Evolutionary conservation across 2,113 vertebrate genomes (phyloP).

Genomic region (Danio rerio): DNA sequence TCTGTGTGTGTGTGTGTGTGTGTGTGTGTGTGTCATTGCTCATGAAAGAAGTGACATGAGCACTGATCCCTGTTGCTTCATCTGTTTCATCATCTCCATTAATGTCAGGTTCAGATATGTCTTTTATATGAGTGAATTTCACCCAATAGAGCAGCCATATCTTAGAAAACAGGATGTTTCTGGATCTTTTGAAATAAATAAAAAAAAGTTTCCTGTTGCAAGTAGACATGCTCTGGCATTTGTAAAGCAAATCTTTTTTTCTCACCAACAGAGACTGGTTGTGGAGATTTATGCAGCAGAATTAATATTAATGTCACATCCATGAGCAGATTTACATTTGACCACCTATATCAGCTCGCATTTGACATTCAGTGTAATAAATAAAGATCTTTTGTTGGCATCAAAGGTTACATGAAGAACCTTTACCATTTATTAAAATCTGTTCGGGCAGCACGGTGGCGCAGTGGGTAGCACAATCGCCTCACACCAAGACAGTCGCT

Average conservation of each 20-base stretch:
- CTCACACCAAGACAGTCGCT: too few relatives aligned
- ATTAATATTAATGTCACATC: slow-evolving; percentile 1
- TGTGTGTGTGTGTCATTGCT: background rate
- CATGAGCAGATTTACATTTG: background rate
- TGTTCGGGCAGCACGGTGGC: too few relatives aligned
- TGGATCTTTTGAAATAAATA: slow-evolving; percentile 15
- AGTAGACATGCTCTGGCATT: slow-evolving; percentile 2
- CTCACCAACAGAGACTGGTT: background rate
- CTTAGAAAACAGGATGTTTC: background rate
- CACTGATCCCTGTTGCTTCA: background rate
- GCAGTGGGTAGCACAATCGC: too few relatives aligned
- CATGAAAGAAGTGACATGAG: background rate
- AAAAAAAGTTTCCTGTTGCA: background rate
- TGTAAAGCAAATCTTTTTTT: background rate
- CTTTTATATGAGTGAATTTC: background rate
- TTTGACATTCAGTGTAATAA: background rate
- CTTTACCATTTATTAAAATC: too few relatives aligned
- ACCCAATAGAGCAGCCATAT: background rate
- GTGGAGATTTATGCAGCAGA: background rate
- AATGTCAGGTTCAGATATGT: slow-evolving; percentile 31
- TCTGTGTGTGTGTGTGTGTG: background rate
- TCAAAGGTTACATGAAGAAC: too few relatives aligned
- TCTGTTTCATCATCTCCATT: slow-evolving; percentile 8
- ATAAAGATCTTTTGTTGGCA: too few relatives aligned
- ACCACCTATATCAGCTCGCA: background rate